Conservation (phyloP, 2,888 invertebrate species). For the Mesodorylaimus sp. region DNA sequence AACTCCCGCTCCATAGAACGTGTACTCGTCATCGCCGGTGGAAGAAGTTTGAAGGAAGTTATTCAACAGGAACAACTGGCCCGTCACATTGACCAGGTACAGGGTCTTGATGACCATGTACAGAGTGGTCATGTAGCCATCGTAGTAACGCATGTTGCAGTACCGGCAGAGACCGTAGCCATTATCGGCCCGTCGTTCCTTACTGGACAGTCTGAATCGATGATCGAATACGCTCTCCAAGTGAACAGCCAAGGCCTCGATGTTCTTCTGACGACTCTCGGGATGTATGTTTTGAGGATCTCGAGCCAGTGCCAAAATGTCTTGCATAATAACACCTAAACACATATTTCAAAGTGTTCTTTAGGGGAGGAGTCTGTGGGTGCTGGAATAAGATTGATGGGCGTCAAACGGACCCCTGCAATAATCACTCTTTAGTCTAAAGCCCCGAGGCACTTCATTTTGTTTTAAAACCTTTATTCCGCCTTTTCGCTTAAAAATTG, state of each 20-base stretch:
- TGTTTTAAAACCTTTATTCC: no score
- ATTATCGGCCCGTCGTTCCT: constrained; percentile 6
- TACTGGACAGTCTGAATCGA: constrained; percentile 1
- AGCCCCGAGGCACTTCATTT: no score
- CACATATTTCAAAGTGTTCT: no score
- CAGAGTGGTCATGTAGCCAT: constrained; percentile 24
- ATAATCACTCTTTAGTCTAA: no score
- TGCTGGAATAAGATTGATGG: no score
- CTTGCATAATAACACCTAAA: constrained; percentile 23
- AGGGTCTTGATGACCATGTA: constrained; percentile 24
- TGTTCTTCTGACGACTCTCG: neutral
- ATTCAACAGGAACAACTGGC: constrained; percentile 17
- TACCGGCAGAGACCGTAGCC: constrained; percentile 19
- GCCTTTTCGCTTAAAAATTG: no score
- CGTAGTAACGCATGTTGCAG: constrained; percentile 27
- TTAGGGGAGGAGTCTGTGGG: no score
- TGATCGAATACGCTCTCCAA: constrained; percentile 25
- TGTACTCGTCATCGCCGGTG: no score
- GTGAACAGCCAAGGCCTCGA: constrained; percentile 17
- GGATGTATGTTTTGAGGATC: constrained; percentile 26
- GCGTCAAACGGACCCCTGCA: no score
- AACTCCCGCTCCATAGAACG: constrained; percentile 26
- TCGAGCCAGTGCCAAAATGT: constrained; percentile 25
- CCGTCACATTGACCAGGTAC: constrained; percentile 22
- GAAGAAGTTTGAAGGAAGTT: constrained; percentile 26